Base-by-base conservation (phyloP, 2,113 vertebrate genomes). In the Acinonyx jubatus region DNA sequence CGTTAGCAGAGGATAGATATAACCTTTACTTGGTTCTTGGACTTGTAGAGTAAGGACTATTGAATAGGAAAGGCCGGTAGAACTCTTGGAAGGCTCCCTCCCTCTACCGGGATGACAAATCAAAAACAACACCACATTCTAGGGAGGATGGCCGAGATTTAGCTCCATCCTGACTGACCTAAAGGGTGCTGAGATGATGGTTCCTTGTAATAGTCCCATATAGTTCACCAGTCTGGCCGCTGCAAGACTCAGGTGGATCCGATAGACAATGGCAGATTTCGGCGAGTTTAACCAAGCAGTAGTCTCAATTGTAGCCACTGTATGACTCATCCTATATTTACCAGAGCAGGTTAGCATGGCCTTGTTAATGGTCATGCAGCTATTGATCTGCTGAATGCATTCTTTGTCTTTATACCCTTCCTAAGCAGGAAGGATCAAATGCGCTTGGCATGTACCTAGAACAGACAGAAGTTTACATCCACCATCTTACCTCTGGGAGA, bases 391-490 rank as follows among this genome's bases (percentile, higher is more conserved):
- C 31, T 7, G 76, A 74, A n/a, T 76, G 52, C 11, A 74, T 87
- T 92, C 45, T 41, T 38, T 96, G 19, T 66, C 61, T 83, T 95
- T 31, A 82, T 66, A 79, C 29, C 36, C 45, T 45, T 45, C 89
- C 96, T 94, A 88, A 83, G 50, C 81, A 97, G 88, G 61, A 83
- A 94, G 79, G 41, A 88, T 94, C 82, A 94, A 96, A 94, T 84
- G 88, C 23, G 36, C 76, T 89, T 89, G 21, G 7, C 41, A 55
- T 88, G 91, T 88, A 41, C 71, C 85, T 81, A 74, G 19, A 97
- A 55, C 41, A 96, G 76, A 50, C 33, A 83, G 52, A 23, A 81
- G 71, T 69, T 18, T 36, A 84, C 57, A 80, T 29, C 65, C 27
- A n/a, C 27, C 21, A 31, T 80, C 74, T 76, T 90, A 52, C 90